Evolutionary conservation across 2,888 invertebrate species (phyloP), one percentile per base, ranked within the genome.

Genomic region (Drosophila colorata): DNA sequence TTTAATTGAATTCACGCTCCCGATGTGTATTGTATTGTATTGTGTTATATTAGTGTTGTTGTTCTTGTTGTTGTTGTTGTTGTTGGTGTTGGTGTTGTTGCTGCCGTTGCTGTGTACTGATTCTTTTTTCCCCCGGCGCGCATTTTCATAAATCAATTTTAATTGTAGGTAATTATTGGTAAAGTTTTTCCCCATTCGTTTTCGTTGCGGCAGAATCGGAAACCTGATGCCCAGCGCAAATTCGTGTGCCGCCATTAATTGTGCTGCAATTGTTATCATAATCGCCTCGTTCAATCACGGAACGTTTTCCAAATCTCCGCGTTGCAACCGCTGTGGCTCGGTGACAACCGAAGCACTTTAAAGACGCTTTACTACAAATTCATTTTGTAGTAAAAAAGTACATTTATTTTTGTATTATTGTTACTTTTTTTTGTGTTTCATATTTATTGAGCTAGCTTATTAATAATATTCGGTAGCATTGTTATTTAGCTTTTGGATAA

Each of bases 141-240:
- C 73, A 70, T 75, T 77, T 84, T 66, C 79, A 84, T 90, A 90
- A 90, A 90, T 90, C 90, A 88, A 82, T 77, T 90, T 90, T 90
- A 89, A 90, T 90, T 88, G 87, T 78, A 74, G 87, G 87, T 84
- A 90, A 90, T 90, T 90, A 89, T 88, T 77, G 82, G 72, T 71
- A 74, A 76, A 69, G 77, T 60, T 78, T 60, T 52, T 76, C 57
- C 5, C 44, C 35, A 35, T 37, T 31, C 18, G n/a, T 14, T 28
- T 11, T 20, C n/a, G 31, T 23, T 38, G 61, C 23, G 23, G 14
- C 28, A 25, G 18, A 37, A n/a, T n/a, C n/a, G n/a, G n/a, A 14
- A 47, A 23, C 40, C 46, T 14, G 28, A 13, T 37, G 63, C 58
- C 40, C 53, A 33, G 41, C 48, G 47, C 53, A 66, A 71, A 74